Evolutionary conservation across 2,888 invertebrate species (phyloP).

Genomic region (Ditylenchus weischeri): DNA sequence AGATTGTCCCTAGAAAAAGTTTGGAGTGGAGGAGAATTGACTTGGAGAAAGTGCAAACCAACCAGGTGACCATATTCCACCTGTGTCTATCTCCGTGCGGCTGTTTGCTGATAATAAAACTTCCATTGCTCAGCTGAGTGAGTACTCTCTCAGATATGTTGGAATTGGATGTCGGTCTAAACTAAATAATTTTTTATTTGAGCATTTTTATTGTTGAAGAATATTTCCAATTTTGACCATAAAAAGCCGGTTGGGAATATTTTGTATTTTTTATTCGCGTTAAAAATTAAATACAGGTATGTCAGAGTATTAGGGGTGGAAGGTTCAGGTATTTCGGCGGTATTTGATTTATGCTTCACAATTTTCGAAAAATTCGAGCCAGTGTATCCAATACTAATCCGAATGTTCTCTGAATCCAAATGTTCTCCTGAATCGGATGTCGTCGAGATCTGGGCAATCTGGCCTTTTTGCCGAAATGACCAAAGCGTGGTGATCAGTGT

Average conservation of each 20-base stretch:
- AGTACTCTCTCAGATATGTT: not conserved
- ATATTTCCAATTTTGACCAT: not conserved
- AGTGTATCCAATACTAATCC: too few species aligned
- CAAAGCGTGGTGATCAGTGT: too few species aligned
- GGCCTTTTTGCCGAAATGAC: too few species aligned
- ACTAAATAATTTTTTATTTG: not conserved
- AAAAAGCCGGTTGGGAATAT: not conserved
- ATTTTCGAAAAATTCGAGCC: too few species aligned
- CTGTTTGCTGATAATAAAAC: conserved; percentile 22
- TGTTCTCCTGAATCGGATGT: too few species aligned
- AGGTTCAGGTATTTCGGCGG: too few species aligned
- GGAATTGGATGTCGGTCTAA: not conserved
- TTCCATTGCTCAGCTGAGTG: conserved; percentile 10
- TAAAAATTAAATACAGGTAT: too few species aligned
- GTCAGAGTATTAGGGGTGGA: too few species aligned
- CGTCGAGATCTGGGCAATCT: too few species aligned
- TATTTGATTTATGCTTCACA: too few species aligned
- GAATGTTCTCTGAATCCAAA: too few species aligned
- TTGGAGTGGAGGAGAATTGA: conserved; percentile 3
- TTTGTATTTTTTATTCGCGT: too few species aligned
- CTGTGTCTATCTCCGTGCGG: conserved; percentile 19
- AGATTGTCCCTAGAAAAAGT: conserved; percentile 20
- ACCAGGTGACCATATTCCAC: conserved; percentile 25
- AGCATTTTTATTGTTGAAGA: not conserved
- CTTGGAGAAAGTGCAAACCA: not conserved